phyloP scores from a whole-genome alignment of 2,797 vertebrate genomes.

The Eulemur mongoz region DNA sequence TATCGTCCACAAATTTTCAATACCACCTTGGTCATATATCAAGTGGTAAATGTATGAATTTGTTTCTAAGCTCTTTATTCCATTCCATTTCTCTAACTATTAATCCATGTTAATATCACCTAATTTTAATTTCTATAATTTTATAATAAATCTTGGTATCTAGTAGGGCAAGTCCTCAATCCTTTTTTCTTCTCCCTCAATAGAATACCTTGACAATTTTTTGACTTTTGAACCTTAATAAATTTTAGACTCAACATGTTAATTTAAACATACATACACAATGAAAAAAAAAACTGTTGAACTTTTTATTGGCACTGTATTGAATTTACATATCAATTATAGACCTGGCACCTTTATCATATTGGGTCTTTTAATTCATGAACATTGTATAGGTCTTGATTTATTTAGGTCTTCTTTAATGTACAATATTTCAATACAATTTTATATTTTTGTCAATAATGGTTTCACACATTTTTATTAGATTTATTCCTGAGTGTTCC shows the following conservation, averaged over 20 bases:
- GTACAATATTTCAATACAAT: not conserved
- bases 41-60: not conserved
- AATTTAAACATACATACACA: not conserved
- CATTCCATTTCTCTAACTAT: not conserved
- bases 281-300: not conserved
- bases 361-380: slow-evolving; percentile 1
- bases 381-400: not conserved
- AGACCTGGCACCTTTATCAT: not conserved
- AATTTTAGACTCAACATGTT: not conserved
- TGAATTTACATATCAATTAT: not conserved
- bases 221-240: not conserved
- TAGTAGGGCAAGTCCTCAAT: not conserved
- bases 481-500: slow-evolving; percentile 20
- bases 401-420: slow-evolving; percentile 33
- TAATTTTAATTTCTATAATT: slow-evolving; percentile 23
- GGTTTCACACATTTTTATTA: slow-evolving; percentile 2
- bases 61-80: not conserved
- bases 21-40: not conserved
- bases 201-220: not conserved
- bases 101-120: not conserved
- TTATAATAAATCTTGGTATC: not conserved
- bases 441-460: slow-evolving; percentile 27
- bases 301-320: not conserved
- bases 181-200: not conserved
- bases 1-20: not conserved